A percentile compares a stretch with the other conserved stretches of the same genome.
These are phyloP conservation scores for Numida meleagris DNA, from an alignment of 2,113 vertebrate species.

Conservation along the genomic window DNA sequence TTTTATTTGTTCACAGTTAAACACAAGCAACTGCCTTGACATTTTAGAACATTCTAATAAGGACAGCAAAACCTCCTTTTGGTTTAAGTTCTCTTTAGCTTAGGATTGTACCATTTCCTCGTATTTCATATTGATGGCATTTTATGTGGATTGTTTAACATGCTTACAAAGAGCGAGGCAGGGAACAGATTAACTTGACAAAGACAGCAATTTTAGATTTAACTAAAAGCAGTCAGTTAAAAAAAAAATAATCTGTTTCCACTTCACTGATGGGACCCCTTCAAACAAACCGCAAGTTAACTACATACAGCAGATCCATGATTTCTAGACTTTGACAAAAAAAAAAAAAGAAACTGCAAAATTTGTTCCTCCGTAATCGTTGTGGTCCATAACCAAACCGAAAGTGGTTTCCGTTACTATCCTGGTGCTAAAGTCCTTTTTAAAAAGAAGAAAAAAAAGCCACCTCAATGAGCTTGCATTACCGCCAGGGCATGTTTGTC, in stretches of 20 bases:
- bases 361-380: conserved; percentile 70
- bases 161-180: conserved; percentile 90
- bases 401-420: conserved; percentile 68
- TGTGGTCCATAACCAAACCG: conserved; percentile 72
- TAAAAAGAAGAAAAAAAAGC: conserved; percentile 37
- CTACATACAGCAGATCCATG: conserved; percentile 71
- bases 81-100: conserved; percentile 79
- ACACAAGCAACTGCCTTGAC: conserved; percentile 96
- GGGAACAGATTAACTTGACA: conserved; percentile 80
- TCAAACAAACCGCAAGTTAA: conserved; percentile 67
- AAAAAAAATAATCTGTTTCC: conserved; percentile 55
- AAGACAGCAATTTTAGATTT: conserved; percentile 73
- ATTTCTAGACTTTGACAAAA: conserved; percentile 71
- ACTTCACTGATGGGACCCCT: conserved; percentile 73
- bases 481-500: neutral
- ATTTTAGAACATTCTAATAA: conserved; percentile 85
- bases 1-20: conserved; percentile 99
- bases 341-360: conserved; percentile 11
- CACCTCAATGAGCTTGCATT: conserved; percentile 7
- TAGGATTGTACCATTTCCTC: conserved; percentile 89
- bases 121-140: conserved; percentile 83
- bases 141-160: conserved; percentile 90
- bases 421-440: conserved; percentile 56
- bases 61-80: conserved; percentile 79
- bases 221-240: conserved; percentile 77